Percentiles rank a stretch among this genome's conserved stretches.
phyloP scores from a whole-genome alignment of 2,888 invertebrate genomes.

The Chrysomela aeneicollis region DNA sequence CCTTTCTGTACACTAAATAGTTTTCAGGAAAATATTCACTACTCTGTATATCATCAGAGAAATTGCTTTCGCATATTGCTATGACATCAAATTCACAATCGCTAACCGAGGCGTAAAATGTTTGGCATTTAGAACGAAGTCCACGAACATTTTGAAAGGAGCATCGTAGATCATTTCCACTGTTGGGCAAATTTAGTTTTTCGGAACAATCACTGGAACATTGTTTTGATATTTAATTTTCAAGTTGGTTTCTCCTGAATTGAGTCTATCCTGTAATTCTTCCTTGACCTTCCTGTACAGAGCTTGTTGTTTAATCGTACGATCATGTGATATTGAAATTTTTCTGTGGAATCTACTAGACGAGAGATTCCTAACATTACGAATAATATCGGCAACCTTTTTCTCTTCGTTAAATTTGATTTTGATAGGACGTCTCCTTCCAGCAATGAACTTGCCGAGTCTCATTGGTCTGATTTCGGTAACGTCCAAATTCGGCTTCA shows the following conservation, averaged over 20 bases:
- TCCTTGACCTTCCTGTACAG: neutral
- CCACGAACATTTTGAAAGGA: neutral
- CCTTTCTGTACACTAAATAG: too few relatives aligned
- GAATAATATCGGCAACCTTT: constrained; percentile 2
- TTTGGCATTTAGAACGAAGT: neutral
- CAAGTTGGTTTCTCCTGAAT: neutral
- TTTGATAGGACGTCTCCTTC: neutral
- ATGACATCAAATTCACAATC: neutral
- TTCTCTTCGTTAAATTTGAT: constrained; percentile 1
- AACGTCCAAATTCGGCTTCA: constrained; percentile 5
- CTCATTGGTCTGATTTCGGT: constrained; percentile 7
- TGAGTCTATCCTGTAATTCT: too few relatives aligned
- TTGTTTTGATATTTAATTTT: neutral
- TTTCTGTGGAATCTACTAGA: neutral
- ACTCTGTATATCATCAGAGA: too few relatives aligned
- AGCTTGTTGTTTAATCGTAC: neutral
- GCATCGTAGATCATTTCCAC: neutral
- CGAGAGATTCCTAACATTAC: neutral
- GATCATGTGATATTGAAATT: neutral
- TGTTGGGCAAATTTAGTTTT: neutral
- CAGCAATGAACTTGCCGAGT: neutral
- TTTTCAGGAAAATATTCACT: too few relatives aligned
- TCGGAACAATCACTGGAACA: neutral
- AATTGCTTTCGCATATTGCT: too few relatives aligned
- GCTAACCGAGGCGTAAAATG: neutral